Base-by-base conservation (phyloP, 2,113 vertebrate genomes). In the Cyanocitta stelleri region DNA sequence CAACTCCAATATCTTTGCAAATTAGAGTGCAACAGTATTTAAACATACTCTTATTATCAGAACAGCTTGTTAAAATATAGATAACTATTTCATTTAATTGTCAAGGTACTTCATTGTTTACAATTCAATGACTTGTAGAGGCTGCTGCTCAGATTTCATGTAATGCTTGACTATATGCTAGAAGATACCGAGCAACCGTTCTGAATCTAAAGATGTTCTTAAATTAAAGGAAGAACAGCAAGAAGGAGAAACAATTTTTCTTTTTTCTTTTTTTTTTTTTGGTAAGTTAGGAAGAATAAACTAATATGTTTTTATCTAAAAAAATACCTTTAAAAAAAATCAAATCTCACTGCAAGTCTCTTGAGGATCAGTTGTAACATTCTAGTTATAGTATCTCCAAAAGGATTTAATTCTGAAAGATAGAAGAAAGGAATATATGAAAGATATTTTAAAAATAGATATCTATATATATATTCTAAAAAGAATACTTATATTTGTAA, bases 21-120 rank as follows among this genome's bases (percentile, higher is more conserved):
- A 58, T 20, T 39, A 46, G 9, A 3, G 0, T 7, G 16, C 1
- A 33, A n/a, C 3, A 21, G 2, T 52, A 41, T 54, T 79, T 52
- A 41, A n/a, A 59, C 9, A 52, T 11, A 46, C 4, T 30, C 22
- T 37, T 33, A 21, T 16, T 19, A 14, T 54, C 33, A 52, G 37
- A 52, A 46, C 11, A 66, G 6, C 20, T 39, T 27, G 20, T 66
- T 49, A 16, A 43, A 71, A 69, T 69, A 61, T 10, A 72, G 29
- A 48, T 52, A 66, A 37, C n/a, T 51, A 51, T 51, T 66, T 85
- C 6, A 35, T 58, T 64, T 71, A 48, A 26, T 59, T 81, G 5
- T 66, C n/a, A 71, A 7, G 0, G 0, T 37, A n/a, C 27, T 39
- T 66, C 20, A n/a, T 16, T 75, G 4, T 55, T 86, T 82, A 43